A percentile compares a stretch with the other conserved stretches of the same genome.
These are phyloP conservation scores for Hippoglossus hippoglossus DNA, from an alignment of 2,797 vertebrate genomes.

Conservation along the genomic window DNA sequence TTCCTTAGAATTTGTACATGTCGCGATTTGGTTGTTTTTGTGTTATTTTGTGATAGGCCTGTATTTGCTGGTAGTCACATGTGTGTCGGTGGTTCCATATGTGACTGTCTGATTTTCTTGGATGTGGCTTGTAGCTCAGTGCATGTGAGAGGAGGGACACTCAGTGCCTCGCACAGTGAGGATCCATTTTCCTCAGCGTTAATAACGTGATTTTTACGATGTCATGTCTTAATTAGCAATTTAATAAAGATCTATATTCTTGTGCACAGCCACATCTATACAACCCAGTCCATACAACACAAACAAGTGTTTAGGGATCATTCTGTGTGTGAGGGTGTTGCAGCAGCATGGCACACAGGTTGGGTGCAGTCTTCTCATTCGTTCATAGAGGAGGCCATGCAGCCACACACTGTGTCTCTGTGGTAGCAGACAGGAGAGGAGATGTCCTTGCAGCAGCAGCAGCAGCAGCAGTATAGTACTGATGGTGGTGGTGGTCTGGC, in stretches of 20 bases:
- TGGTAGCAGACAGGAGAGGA: slow-evolving; percentile 38
- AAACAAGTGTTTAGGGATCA: not conserved
- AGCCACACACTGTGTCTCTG: slow-evolving; percentile 32
- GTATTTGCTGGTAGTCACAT: not conserved
- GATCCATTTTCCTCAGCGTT: slow-evolving; percentile 64
- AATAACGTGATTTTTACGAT: slow-evolving; percentile 7
- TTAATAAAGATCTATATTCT: not conserved
- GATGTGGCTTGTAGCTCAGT: slow-evolving; percentile 41
- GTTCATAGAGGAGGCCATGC: slow-evolving; percentile 34
- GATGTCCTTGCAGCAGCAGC: slow-evolving; percentile 60
- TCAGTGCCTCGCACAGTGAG: slow-evolving; percentile 36
- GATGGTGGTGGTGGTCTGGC: slow-evolving; percentile 3
- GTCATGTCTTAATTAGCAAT: not conserved
- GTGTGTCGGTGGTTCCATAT: not conserved
- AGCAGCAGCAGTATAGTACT: slow-evolving; percentile 8
- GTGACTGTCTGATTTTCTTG: not conserved
- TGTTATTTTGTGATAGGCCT: not conserved
- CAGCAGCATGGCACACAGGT: slow-evolving; percentile 42
- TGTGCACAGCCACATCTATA: not conserved
- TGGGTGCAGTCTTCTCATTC: slow-evolving; percentile 55
- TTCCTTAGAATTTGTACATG: not conserved
- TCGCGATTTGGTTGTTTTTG: not conserved
- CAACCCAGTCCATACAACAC: not conserved
- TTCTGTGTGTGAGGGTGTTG: slow-evolving; percentile 23
- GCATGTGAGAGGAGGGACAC: slow-evolving; percentile 45